Percentiles rank a stretch among this genome's conserved stretches.
phyloP scores from a whole-genome alignment of 2,797 vertebrate species.

The Pitangus sulphuratus region DNA sequence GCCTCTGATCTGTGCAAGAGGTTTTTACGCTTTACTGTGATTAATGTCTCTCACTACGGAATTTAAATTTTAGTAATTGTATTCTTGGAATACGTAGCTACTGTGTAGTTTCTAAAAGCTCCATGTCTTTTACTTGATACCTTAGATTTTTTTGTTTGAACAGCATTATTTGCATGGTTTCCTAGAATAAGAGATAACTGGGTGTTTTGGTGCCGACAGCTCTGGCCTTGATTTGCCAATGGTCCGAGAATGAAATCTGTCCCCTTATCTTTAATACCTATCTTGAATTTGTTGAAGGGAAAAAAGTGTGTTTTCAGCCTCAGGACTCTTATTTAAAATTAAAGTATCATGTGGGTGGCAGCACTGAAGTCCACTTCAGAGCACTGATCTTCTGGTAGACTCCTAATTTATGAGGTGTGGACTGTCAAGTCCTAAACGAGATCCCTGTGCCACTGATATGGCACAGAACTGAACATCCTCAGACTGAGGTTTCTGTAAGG shows the following conservation, averaged over 20 bases:
- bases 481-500: neutral
- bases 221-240: neutral
- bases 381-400: neutral
- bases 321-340: neutral
- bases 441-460: neutral
- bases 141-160: neutral
- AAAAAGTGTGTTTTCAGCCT: neutral
- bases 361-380: neutral
- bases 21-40: fast-evolving
- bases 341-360: fast-evolving
- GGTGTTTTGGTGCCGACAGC: neutral
- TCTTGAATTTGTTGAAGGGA: neutral
- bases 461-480: neutral
- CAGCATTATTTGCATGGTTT: neutral
- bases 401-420: neutral
- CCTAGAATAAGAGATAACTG: fast-evolving
- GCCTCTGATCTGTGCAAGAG: fast-evolving
- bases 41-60: fast-evolving
- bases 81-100: fast-evolving
- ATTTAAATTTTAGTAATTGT: neutral
- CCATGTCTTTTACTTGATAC: neutral
- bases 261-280: neutral
- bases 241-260: neutral
- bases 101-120: neutral
- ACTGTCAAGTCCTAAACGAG: neutral